These are phyloP conservation scores for Drosophila limbata DNA, from an alignment of 2,888 invertebrate genomes.

Conservation along the genomic window DNA sequence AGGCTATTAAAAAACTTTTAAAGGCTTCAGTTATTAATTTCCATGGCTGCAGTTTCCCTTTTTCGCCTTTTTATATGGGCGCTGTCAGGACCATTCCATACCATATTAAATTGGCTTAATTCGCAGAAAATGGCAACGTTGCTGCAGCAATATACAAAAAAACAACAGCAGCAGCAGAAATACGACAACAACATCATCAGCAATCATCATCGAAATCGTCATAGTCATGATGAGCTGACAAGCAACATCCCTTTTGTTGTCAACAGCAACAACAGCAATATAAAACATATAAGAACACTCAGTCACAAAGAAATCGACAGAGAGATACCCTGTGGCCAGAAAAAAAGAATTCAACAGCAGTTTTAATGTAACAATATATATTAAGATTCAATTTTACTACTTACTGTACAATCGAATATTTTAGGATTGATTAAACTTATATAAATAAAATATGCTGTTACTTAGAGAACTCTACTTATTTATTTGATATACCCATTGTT, in stretches of 20 bases:
- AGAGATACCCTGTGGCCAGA: background rate
- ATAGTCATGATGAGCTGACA: constrained; percentile 35
- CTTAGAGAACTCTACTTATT: no score
- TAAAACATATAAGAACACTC: constrained; percentile 10
- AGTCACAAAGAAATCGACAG: background rate
- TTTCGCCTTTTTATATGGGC: constrained; percentile 15
- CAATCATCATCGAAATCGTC: constrained; percentile 42
- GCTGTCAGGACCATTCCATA: constrained; percentile 18
- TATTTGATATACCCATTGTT: background rate
- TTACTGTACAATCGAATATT: no score
- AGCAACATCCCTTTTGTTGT: constrained; percentile 39
- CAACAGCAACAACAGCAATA: constrained; percentile 43
- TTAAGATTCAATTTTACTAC: no score
- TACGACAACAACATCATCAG: constrained; percentile 33
- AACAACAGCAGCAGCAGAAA: constrained; percentile 30
- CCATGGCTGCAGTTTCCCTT: constrained; percentile 36
- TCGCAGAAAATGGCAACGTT: constrained; percentile 71
- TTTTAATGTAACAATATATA: background rate
- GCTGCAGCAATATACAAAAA: constrained; percentile 27
- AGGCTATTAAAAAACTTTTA: constrained; percentile 58
- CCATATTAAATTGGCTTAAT: constrained; percentile 75
- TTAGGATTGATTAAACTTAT: no score
- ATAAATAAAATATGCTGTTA: no score
- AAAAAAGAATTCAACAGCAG: no score
- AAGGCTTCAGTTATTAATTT: constrained; percentile 65